Evolutionary conservation across 2,888 invertebrate genomes (phyloP), one percentile per base, ranked within the genome.

Genomic region (Chymomyza amoena): DNA sequence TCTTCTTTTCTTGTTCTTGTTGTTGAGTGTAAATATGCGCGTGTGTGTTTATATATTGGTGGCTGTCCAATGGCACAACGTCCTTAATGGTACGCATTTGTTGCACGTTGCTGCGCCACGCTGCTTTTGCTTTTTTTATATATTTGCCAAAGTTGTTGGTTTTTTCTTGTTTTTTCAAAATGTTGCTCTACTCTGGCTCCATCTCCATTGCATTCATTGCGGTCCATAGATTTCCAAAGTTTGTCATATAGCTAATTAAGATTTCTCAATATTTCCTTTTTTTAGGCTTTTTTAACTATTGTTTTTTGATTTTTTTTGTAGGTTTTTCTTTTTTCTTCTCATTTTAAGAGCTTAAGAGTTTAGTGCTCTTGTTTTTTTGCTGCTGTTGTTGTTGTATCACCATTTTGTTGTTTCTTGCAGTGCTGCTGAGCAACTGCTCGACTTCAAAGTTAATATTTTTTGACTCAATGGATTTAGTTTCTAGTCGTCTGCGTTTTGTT

Each of bases 391-490:
- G 52, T 36, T 76, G 28, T 13, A 25, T 25, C 25, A 25, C 52
- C 57, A 36, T 64, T 59, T 66, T 61, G 28, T 18, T 61, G 69
- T 32, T 70, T 52, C 45, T 66, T 16, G 73, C 68, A 73, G 60
- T 74, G 63, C 68, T 18, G 28, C 32, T 32, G 32, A 9, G 16
- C n/a, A 10, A n/a, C 68, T 64, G 72, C 64, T 72, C 78, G 72
- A 68, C 73, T 76, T 81, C 79, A 81, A 81, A 81, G 72, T 84
- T 73, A 77, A 74, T 77, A 76, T 81, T 71, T 66, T 78, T 80
- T 82, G 74, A 77, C 76, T 78, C 79, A 68, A 78, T 78, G 78
- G 62, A 54, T 73, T 59, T 70, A 74, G 73, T 78, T 81, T 77
- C 77, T 76, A 75, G 64, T 45, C 39, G 13, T 45, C 13, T 45